Base-by-base conservation (phyloP, 1,140 invertebrate species). In the Conopomorpha cramerella region DNA sequence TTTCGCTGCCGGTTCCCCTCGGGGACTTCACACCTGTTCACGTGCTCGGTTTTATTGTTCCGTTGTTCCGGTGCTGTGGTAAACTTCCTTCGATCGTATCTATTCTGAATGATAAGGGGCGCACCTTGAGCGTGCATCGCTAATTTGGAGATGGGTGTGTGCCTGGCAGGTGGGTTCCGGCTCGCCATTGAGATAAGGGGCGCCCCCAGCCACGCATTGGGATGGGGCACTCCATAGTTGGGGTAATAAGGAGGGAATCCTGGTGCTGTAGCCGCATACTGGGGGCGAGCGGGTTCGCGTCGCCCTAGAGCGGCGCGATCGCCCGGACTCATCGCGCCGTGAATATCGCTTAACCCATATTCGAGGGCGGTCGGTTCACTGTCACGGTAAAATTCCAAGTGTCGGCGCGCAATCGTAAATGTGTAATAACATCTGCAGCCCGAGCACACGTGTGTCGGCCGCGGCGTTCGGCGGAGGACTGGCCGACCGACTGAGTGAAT, bases 121-220 rank as follows among this genome's bases (percentile, higher is more conserved):
- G 86, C 86, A 12, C 89, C 89, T 51, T 89, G 87, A 15, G 88
- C 86, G 56, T 90, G 89, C 45, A 87, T 85, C 2, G 88, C 89
- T 35, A 90, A 63, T 46, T 86, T 71, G 15, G 72, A 77, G 8
- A 76, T 65, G 32, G 83, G 83, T 49, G 71, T 80, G 34, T 79
- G 71, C 43, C 73, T 54, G n/a, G 66, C 50, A 30, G 51, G 68
- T 15, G 78, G 76, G 39, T 78, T 52, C 31, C 59, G 55, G 32
- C 59, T 51, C 47, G 82, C 66, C 76, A 83, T 86, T 13, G 86
- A 87, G 46, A 89, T 85, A 15, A 89, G 78, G 6, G 87, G 87
- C 35, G 85, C 81, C 38, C 86, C 86, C 4, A 86, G 80, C 82
- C 86, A 88, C 31, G 82, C 65, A 45, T 62, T 76, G 8, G 65